Evolutionary conservation across 2,888 invertebrate genomes (phyloP).

Genomic region (Drosophila mettleri): DNA sequence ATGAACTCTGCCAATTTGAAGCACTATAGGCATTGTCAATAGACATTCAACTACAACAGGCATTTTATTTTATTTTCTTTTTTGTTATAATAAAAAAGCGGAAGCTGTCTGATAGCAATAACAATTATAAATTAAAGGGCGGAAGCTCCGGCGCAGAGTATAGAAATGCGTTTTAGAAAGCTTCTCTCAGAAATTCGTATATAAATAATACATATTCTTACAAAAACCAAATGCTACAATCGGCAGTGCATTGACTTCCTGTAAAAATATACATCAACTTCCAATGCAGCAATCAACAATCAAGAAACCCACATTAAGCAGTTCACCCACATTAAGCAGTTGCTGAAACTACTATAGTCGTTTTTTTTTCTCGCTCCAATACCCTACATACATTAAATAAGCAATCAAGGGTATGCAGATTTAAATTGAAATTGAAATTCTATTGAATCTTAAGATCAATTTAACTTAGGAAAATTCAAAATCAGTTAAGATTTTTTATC

Average conservation of each 20-base stretch:
- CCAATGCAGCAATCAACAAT: slow-evolving; percentile 21
- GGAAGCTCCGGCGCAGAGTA: slow-evolving; percentile 9
- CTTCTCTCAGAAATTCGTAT: slow-evolving; percentile 37
- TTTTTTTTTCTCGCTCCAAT: neutral
- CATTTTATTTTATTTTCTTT: neutral
- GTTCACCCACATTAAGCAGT: slow-evolving; percentile 65
- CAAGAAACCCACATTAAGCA: slow-evolving; percentile 39
- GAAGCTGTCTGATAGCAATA: slow-evolving; percentile 34
- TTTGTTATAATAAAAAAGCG: slow-evolving; percentile 46
- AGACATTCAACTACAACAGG: slow-evolving; percentile 9
- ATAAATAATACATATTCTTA: slow-evolving; percentile 67
- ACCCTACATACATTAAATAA: neutral
- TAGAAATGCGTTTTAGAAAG: slow-evolving; percentile 23
- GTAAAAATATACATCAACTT: slow-evolving; percentile 32
- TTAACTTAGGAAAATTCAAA: too few species aligned
- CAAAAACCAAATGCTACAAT: slow-evolving; percentile 39
- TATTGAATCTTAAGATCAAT: too few species aligned
- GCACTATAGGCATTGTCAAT: slow-evolving; percentile 33
- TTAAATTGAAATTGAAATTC: too few species aligned
- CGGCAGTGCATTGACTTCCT: slow-evolving; percentile 69
- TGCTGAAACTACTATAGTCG: slow-evolving; percentile 19
- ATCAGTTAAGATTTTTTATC: too few species aligned
- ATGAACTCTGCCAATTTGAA: slow-evolving; percentile 65
- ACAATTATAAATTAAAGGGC: slow-evolving; percentile 25
- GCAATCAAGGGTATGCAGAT: neutral